Base-by-base conservation (phyloP, 2,888 invertebrate species). In the Campopleginae sp. region DNA sequence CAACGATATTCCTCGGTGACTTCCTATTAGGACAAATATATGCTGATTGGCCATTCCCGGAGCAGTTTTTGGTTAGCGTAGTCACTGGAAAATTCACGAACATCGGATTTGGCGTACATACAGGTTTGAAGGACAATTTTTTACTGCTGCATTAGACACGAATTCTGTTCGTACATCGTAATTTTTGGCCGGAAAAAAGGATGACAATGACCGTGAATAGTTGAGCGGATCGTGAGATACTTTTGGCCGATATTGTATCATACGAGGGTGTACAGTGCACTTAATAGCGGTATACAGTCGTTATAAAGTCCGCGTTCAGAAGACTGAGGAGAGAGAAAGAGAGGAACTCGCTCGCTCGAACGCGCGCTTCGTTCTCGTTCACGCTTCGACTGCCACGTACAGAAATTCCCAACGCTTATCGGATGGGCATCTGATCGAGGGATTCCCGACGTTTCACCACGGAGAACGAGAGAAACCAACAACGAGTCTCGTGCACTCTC, bases 361-460 rank as follows among this genome's bases (percentile, higher is more conserved):
- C 81, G 78, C 81, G 78, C 77, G 80, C 80, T 86, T 82, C 82
- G 74, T 46, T 74, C 44, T 63, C 61, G 76, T 86, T 85, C 82
- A 86, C 82, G 86, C 80, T 85, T 78, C 85, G 82, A n/a, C 51
- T 83, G 82, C 79, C 82, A 75, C 85, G 71, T 38, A 80, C 80
- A 54, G 65, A 82, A 75, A 82, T 82, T 85, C 80, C 82, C 83
- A 68, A 77, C 70, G 82, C 82, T 72, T 76, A 85, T 86, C 86
- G 75, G 82, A 83, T 80, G 85, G 80, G 75, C 78, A 86, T 86
- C 85, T 77, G 82, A 86, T 86, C 82, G 86, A 77, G 70, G 80
- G 72, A 86, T 85, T 84, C 80, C 70, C 86, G 84, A 81, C 74
- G 81, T 82, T 54, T 71, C 78, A 81, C 38, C 44, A 44, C 46